phyloP scores from a whole-genome alignment of 2,113 vertebrate genomes.

The Mustelus asterias region DNA sequence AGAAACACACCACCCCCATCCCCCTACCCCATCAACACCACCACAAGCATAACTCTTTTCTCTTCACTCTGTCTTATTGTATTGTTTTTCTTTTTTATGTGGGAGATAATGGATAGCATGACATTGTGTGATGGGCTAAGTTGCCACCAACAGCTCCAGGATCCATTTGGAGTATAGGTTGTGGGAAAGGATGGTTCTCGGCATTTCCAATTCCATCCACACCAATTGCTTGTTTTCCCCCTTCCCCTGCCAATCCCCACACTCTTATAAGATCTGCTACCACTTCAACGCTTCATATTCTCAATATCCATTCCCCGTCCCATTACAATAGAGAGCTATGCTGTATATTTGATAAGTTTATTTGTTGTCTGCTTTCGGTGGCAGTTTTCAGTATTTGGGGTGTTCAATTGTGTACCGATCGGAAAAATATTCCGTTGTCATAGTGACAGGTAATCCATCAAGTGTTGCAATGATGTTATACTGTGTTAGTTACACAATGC shows the following conservation, averaged over 20 bases:
- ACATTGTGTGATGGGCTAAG: not conserved
- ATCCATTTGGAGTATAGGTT: not conserved
- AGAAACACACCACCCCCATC: not conserved
- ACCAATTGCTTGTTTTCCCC: not conserved
- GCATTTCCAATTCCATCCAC: not conserved
- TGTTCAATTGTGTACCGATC: not conserved
- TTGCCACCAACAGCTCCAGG: not conserved
- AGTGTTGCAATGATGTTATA: not conserved
- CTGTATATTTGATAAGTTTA: not conserved
- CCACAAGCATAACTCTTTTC: not conserved
- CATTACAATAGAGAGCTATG: not conserved
- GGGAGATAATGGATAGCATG: not conserved
- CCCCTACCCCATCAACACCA: too few relatives aligned
- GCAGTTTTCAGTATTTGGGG: not conserved
- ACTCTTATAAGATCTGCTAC: not conserved
- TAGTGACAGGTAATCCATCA: not conserved
- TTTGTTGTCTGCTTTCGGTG: not conserved
- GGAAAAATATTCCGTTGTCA: not conserved
- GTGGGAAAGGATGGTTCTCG: not conserved
- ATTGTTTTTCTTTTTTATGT: not conserved
- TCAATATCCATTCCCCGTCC: not conserved
- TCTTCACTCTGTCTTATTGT: not conserved
- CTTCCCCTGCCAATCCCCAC: not conserved
- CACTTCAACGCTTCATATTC: not conserved
- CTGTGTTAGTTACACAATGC: not conserved